phyloP scores from a whole-genome alignment of 2,888 invertebrate genomes.

The Agapetus fuscipes region DNA sequence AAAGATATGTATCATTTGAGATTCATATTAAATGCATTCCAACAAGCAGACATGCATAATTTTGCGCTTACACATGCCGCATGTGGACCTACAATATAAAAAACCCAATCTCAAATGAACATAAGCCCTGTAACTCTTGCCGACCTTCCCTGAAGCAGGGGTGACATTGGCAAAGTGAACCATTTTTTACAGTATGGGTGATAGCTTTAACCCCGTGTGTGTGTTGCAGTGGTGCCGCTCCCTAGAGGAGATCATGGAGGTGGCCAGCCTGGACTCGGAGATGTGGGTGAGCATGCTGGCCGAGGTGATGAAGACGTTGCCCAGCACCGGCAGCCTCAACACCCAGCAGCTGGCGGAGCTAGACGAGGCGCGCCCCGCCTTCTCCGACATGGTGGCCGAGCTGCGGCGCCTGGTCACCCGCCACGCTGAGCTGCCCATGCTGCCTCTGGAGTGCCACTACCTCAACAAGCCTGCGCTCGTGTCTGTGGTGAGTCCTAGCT shows the following conservation, averaged over 20 bases:
- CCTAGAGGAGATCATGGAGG: slow-evolving; percentile 88
- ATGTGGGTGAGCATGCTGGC: slow-evolving; percentile 97
- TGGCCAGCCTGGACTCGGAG: slow-evolving; percentile 87
- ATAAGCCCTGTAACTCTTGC: too few relatives aligned
- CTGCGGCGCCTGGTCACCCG: slow-evolving; percentile 72
- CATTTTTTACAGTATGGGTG: too few relatives aligned
- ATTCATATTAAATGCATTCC: too few relatives aligned
- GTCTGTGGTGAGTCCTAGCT: slow-evolving; percentile 58
- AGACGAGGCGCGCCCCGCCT: slow-evolving; percentile 82
- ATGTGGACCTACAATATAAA: too few relatives aligned
- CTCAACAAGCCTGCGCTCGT: slow-evolving; percentile 86
- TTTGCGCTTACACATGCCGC: too few relatives aligned
- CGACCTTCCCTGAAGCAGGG: too few relatives aligned
- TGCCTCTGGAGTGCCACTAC: slow-evolving; percentile 94
- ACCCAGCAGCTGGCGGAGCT: slow-evolving; percentile 65
- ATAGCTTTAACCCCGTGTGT: too few relatives aligned
- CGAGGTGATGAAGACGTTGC: slow-evolving; percentile 90
- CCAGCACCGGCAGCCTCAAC: slow-evolving; percentile 80
- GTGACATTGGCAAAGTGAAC: too few relatives aligned
- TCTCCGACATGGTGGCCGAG: slow-evolving; percentile 82
- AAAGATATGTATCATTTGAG: too few relatives aligned
- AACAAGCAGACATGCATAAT: too few relatives aligned
- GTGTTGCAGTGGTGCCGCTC: slow-evolving; percentile 83
- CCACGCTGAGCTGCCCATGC: slow-evolving; percentile 75
- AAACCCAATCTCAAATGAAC: too few relatives aligned